Evolutionary conservation across 2,797 vertebrate genomes (phyloP), one percentile per base, ranked within the genome.

Genomic region (Sebastes elongatus): DNA sequence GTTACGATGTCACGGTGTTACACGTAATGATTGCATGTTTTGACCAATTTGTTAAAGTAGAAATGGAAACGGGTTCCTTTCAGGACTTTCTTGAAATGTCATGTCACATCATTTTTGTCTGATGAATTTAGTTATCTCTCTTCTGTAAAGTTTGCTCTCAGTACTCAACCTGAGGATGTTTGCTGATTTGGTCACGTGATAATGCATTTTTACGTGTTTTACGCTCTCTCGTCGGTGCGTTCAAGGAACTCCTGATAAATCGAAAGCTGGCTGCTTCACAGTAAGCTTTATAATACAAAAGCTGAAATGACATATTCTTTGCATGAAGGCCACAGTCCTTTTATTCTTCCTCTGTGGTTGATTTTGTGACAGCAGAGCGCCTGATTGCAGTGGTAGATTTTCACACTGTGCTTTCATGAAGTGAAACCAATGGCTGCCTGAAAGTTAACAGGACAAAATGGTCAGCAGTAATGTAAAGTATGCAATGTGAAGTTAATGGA

Each of bases 401-500:
- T 20, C 6, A 46, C 4, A 28, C 5, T 33, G 27, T 27, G n/a
- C 18, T 55, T 65, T 38, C 18, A 57, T 59, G 5, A 70, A 56
- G 9, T 71, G 10, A 70, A 1, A 69, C 64, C 22, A 25, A 25
- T 0, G 5, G n/a, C 33, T 61, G 23, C n/a, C 53, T 10, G 63
- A 27, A 74, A 28, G 33, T 7, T 8, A 2, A 16, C 3, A 8
- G 38, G 55, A n/a, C n/a, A 27, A 16, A 42, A 18, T 57, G 55
- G 2, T 16, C 5, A 10, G 7, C 20, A 25, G 6, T 23, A 11
- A 30, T 59, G 35, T 56, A 10, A 65, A 56, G 10, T n/a, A 46
- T 42, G 61, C 56, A 56, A 38, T 23, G 16, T 65, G 13, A 52
- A 53, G 73, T 74, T 80, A 71, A 78, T 78, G 64, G 16, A 11